Conservation (phyloP, 2,888 invertebrate genomes). For the Nysson spinosus region DNA sequence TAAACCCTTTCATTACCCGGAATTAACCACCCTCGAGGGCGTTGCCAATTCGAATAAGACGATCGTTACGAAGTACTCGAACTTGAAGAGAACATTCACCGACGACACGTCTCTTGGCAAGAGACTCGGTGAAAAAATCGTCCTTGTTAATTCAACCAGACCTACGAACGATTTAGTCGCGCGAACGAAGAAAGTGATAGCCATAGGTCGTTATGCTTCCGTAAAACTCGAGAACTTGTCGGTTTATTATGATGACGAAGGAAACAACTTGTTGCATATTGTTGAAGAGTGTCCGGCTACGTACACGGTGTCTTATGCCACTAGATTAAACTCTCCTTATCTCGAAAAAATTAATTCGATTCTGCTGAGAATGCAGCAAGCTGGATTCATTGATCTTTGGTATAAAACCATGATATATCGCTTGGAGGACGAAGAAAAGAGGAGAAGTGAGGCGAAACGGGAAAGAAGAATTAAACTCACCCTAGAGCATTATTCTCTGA, state of each 20-base stretch:
- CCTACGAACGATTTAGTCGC: constrained; percentile 48
- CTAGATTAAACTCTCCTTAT: constrained; percentile 49
- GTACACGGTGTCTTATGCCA: constrained; percentile 55
- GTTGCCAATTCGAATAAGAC: constrained; percentile 51
- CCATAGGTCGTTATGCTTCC: constrained; percentile 43
- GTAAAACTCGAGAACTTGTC: constrained; percentile 41
- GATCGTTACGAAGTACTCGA: constrained; percentile 62
- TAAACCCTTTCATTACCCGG: constrained; percentile 58
- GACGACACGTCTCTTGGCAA: constrained; percentile 27
- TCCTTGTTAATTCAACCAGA: constrained; percentile 3
- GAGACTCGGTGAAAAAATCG: constrained; percentile 22
- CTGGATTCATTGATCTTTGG: constrained; percentile 58
- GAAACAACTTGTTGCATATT: constrained; percentile 50
- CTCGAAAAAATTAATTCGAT: constrained; percentile 51
- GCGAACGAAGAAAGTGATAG: constrained; percentile 28
- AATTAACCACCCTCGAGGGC: constrained; percentile 57
- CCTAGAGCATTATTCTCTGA: constrained; percentile 55
- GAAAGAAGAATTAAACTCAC: constrained; percentile 43
- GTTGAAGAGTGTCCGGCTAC: constrained; percentile 57
- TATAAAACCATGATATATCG: constrained; percentile 37
- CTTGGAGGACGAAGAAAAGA: constrained; percentile 10
- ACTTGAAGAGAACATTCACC: constrained; percentile 49
- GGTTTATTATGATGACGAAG: constrained; percentile 50
- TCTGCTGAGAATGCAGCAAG: constrained; percentile 51
- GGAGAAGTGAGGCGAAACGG: constrained; percentile 8